Evolutionary conservation across 2,797 vertebrate species (phyloP).

Genomic region (Notoglanidium macrostoma): DNA sequence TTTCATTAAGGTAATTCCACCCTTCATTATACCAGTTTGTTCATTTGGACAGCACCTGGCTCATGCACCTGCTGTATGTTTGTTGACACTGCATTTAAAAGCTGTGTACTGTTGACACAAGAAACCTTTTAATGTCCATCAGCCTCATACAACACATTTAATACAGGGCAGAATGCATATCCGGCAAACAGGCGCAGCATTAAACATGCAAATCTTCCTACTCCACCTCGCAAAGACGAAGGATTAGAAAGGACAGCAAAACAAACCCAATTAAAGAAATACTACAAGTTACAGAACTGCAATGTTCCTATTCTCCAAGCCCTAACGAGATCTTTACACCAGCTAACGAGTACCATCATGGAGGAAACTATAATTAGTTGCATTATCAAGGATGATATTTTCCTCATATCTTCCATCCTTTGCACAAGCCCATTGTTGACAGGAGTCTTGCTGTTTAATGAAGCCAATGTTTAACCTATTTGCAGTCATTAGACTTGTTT

Average conservation of each 20-base stretch:
- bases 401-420: not conserved
- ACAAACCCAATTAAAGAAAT: not conserved
- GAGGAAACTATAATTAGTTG: not conserved
- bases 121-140: not conserved
- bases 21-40: not conserved
- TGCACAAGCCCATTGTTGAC: not conserved
- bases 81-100: slow-evolving; percentile 26
- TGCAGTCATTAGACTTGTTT: not conserved
- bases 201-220: not conserved
- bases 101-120: slow-evolving; percentile 1
- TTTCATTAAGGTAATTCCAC: slow-evolving; percentile 4
- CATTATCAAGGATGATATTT: not conserved
- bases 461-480: not conserved
- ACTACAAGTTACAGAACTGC: not conserved
- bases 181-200: not conserved
- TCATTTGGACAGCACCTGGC: slow-evolving; percentile 22
- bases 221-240: not conserved
- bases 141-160: not conserved
- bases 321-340: not conserved
- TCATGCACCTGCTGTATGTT: not conserved
- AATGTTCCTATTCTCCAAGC: not conserved
- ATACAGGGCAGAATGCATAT: not conserved
- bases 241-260: not conserved
- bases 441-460: not conserved
- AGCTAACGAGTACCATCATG: not conserved